Evolutionary conservation across 2,113 vertebrate genomes (phyloP), one percentile per base, ranked within the genome.

Genomic region (Xyliphius kryptos): DNA sequence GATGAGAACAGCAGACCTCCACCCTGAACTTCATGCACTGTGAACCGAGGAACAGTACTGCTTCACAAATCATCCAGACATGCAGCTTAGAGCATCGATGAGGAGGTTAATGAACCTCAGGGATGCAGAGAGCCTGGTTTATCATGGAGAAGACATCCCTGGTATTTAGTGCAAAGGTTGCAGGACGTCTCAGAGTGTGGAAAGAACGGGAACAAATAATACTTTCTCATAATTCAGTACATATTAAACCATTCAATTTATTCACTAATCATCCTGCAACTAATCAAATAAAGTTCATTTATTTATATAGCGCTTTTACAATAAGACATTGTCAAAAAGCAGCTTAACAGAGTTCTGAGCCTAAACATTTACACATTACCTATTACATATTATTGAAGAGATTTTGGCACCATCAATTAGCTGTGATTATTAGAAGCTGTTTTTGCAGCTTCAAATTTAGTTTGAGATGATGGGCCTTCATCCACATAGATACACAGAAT

Each of bases 161-260:
- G 19, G 40, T 26, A 44, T 46, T 58, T 46, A 46, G 56, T 22
- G 41, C 41, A 58, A 14, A 19, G 20, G 55, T 56, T 5, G 40
- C 13, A 14, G 40, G 40, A 41, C 5, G 40, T 41, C 40, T 41
- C 40, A 7, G 40, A 7, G 10, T 41, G 40, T 41, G 40, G 2
- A 14, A 12, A 12, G 9, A 14, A 41, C 10, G 40, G 40, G 40
- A 41, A 14, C 1, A 9, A 41, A 41, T 41, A 10, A 4, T 6
- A 41, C 9, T 12, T 3, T 41, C 10, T 5, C 10, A 10, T 12
- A 41, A 41, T 41, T 12, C 40, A 41, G 40, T 41, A 14, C 3
- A 12, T 14, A 41, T 41, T 41, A 10, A 41, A 14, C 40, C 40
- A 41, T 41, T 41, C 40, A 41, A 12, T 32, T 32, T 32, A 32